Evolutionary conservation across 1,140 invertebrate genomes (phyloP).

Genomic region (Eubasilissa regina): DNA sequence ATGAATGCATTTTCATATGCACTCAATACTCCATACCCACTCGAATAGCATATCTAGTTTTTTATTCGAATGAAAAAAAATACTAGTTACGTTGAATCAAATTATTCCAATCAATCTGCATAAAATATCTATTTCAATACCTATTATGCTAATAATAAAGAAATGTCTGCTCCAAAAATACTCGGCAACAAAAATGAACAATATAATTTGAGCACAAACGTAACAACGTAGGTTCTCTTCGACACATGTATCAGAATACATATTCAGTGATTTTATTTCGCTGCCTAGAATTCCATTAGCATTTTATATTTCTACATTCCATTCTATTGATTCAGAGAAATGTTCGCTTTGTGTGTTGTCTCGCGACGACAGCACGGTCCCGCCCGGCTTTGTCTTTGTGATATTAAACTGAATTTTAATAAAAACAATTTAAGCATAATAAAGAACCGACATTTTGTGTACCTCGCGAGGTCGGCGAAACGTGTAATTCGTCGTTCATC

Average conservation of each 20-base stretch:
- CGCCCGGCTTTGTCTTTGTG: conserved; percentile 18
- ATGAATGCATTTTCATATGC: too few species aligned
- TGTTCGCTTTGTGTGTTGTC: neutral
- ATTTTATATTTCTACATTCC: conserved; percentile 7
- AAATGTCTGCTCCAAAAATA: conserved; percentile 12
- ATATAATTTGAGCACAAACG: too few species aligned
- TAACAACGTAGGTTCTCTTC: too few species aligned
- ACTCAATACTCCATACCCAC: too few species aligned
- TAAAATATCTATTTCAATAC: conserved; percentile 10
- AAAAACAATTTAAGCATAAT: neutral
- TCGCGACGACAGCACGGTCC: neutral
- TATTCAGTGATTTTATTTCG: too few species aligned
- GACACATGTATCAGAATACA: too few species aligned
- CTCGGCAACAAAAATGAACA: too few species aligned
- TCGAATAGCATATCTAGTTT: too few species aligned
- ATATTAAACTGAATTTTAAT: conserved; percentile 1
- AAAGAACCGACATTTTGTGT: neutral
- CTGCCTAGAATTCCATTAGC: neutral
- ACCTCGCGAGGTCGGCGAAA: neutral
- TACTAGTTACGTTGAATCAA: neutral
- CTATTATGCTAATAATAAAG: conserved; percentile 13
- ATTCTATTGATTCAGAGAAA: neutral
- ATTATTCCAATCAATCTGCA: neutral
- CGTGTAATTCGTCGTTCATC: conserved; percentile 9
- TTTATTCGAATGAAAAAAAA: too few species aligned